Evolutionary conservation across 2,888 invertebrate species (phyloP).

Genomic region (Limenitis camilla): DNA sequence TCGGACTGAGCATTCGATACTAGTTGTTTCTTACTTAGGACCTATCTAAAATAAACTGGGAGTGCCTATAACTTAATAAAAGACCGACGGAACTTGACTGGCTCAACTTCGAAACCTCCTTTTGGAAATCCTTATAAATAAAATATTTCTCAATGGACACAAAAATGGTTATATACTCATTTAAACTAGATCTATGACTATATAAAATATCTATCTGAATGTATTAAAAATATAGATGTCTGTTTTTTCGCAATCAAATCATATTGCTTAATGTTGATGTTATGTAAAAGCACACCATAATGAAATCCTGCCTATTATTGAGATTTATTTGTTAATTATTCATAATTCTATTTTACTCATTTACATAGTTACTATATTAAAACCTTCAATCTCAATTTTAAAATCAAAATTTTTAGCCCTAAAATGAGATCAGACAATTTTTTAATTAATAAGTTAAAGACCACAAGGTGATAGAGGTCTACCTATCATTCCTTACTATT

Average conservation of each 20-base stretch:
- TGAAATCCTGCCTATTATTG: too few species aligned
- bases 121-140: not conserved
- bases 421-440: too few species aligned
- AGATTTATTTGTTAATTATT: too few species aligned
- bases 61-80: constrained; percentile 7
- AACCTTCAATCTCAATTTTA: too few species aligned
- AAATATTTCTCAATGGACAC: not conserved
- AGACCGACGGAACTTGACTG: not conserved
- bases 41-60: constrained; percentile 13
- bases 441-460: too few species aligned
- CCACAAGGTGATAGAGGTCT: too few species aligned
- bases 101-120: constrained; percentile 5
- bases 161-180: constrained; percentile 1
- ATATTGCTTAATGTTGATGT: too few species aligned
- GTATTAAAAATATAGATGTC: not conserved
- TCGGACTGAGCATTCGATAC: constrained; percentile 31
- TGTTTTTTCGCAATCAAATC: constrained; percentile 6
- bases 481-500: too few species aligned
- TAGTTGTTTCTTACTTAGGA: constrained; percentile 20
- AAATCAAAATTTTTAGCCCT: too few species aligned
- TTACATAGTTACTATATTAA: too few species aligned
- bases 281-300: too few species aligned
- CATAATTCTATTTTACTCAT: too few species aligned
- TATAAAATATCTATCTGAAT: not conserved
- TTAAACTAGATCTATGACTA: constrained; percentile 2